Evolutionary conservation across 2,888 invertebrate species (phyloP).

Genomic region (Onchidella celtica): DNA sequence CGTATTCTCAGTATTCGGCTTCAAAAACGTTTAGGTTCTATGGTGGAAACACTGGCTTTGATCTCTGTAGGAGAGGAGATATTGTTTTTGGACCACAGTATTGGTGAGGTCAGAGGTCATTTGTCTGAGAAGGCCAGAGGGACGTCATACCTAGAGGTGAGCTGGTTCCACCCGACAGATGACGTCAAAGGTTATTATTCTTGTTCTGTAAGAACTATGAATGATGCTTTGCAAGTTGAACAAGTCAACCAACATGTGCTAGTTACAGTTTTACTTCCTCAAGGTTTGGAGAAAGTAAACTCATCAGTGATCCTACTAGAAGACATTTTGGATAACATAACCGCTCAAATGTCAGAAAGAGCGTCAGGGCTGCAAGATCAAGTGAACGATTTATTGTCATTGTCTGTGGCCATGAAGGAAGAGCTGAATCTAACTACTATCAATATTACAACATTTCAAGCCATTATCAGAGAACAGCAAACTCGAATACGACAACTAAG

Average conservation of each 20-base stretch:
- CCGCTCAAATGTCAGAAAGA: neutral
- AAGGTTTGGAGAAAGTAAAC: neutral
- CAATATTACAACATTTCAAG: neutral
- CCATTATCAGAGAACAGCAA: neutral
- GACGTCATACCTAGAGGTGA: neutral
- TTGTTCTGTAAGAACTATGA: neutral
- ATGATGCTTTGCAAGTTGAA: neutral
- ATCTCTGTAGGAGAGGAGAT: neutral
- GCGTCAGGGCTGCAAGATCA: neutral
- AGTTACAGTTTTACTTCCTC: neutral
- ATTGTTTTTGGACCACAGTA: neutral
- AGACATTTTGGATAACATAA: neutral
- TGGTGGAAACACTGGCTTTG: neutral
- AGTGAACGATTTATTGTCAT: neutral
- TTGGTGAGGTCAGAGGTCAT: neutral
- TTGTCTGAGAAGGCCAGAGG: neutral
- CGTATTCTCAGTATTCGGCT: neutral
- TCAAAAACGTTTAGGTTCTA: neutral
- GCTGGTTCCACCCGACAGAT: neutral
- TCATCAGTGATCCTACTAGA: neutral
- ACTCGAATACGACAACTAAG: neutral
- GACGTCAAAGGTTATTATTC: neutral
- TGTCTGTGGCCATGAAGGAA: neutral
- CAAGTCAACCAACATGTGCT: neutral
- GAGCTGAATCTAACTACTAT: neutral